Conservation (phyloP, 2,888 invertebrate species). For the Vesta saturnalis region DNA sequence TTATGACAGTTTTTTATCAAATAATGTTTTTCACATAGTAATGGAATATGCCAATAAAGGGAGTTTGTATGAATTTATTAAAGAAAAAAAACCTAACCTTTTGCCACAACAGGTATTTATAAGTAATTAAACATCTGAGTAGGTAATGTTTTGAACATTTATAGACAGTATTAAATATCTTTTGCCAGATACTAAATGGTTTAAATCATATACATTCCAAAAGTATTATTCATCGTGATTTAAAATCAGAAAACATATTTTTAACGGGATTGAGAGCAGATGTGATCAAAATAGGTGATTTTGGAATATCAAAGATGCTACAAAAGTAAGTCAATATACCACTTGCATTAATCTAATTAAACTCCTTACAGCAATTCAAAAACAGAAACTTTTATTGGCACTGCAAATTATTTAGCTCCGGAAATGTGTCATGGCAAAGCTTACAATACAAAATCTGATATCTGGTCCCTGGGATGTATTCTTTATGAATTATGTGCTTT, state of each 20-base stretch:
- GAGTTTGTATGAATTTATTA: slow-evolving; percentile 77
- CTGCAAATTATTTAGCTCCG: slow-evolving; percentile 86
- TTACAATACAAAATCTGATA: slow-evolving; percentile 83
- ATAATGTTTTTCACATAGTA: slow-evolving; percentile 74
- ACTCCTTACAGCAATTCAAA: too few species aligned
- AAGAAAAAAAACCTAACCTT: slow-evolving; percentile 61
- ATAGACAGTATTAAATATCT: slow-evolving; percentile 74
- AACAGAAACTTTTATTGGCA: slow-evolving; percentile 76
- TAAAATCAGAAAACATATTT: slow-evolving; percentile 87
- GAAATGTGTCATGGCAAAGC: slow-evolving; percentile 82
- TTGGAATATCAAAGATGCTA: slow-evolving; percentile 83
- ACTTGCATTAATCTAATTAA: not conserved
- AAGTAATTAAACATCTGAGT: not conserved
- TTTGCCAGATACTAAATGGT: slow-evolving; percentile 79
- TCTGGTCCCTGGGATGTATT: slow-evolving; percentile 89
- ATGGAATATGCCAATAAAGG: slow-evolving; percentile 89
- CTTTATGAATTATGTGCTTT: slow-evolving; percentile 83
- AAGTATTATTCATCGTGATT: slow-evolving; percentile 83
- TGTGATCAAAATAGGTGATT: slow-evolving; percentile 84
- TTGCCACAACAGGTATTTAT: slow-evolving; percentile 69
- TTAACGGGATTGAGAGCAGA: slow-evolving; percentile 73
- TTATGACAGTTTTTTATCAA: slow-evolving; percentile 73
- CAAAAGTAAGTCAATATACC: slow-evolving; percentile 62
- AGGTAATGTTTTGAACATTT: not conserved
- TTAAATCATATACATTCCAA: slow-evolving; percentile 82